phyloP scores from a whole-genome alignment of 2,113 vertebrate species.

The Vombatus ursinus region DNA sequence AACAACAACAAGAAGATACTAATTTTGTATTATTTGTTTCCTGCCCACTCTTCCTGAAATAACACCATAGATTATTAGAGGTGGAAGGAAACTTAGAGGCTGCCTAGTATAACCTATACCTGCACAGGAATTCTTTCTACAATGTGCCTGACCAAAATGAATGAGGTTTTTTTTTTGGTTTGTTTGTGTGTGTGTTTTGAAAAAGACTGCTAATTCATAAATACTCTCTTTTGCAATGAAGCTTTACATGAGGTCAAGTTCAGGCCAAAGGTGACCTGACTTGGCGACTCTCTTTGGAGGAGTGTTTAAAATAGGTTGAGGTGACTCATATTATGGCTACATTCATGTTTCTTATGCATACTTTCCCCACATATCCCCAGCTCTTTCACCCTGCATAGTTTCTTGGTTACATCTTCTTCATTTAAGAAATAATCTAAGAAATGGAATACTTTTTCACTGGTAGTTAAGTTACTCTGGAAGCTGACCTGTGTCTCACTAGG shows the following conservation, averaged over 20 bases:
- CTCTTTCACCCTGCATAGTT: neutral
- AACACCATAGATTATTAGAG: neutral
- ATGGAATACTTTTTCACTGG: neutral
- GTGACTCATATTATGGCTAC: neutral
- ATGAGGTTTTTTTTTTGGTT: neutral
- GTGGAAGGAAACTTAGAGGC: neutral
- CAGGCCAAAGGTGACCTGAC: neutral
- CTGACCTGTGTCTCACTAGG: neutral
- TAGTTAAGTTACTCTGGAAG: neutral
- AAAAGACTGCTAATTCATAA: neutral
- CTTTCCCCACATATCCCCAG: neutral
- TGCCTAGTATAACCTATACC: neutral
- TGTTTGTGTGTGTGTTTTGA: neutral
- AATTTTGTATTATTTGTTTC: neutral
- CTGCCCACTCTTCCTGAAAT: neutral
- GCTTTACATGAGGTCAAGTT: neutral
- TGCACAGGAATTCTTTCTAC: neutral
- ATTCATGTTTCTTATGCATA: neutral
- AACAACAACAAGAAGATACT: neutral
- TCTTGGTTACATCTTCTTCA: neutral
- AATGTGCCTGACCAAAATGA: neutral
- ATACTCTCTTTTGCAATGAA: neutral
- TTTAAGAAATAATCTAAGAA: neutral
- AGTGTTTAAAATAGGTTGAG: neutral
- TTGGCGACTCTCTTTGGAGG: neutral